Percentiles rank a stretch among this genome's conserved stretches.
Evolutionary conservation across 2,113 vertebrate species (phyloP).

Genomic region (Polypterus senegalus): DNA sequence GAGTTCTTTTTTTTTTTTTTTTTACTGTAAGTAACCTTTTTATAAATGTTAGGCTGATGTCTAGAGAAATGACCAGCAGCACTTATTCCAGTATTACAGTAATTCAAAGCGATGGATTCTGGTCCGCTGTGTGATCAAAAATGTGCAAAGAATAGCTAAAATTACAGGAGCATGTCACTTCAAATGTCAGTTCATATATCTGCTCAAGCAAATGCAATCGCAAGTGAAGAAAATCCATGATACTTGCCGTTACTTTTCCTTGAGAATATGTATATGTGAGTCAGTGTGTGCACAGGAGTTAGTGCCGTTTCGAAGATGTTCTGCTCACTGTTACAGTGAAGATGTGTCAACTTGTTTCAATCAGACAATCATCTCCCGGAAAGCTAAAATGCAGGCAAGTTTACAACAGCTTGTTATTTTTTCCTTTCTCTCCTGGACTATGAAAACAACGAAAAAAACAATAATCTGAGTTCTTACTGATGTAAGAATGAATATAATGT

Average conservation of each 20-base stretch:
- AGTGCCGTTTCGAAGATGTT: not conserved
- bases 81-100: conserved; percentile 26
- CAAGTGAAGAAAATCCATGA: conserved; percentile 13
- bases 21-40: conserved; percentile 19
- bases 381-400: no score
- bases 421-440: no score
- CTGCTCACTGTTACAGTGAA: not conserved
- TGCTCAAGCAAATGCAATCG: conserved; percentile 18
- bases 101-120: conserved; percentile 37
- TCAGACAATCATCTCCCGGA: no score
- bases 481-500: no score
- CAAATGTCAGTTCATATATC: conserved; percentile 31
- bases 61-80: conserved; percentile 24
- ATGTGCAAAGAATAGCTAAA: conserved; percentile 35
- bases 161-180: conserved; percentile 35
- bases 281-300: not conserved
- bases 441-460: no score
- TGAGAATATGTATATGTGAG: not conserved
- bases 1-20: conserved; percentile 17
- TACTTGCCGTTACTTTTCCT: conserved; percentile 22
- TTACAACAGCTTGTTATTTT: no score
- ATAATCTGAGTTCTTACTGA: no score
- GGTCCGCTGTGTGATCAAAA: conserved; percentile 27
- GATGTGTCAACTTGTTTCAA: not conserved
- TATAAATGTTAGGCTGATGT: conserved; percentile 24